Percentiles rank a stretch among this genome's conserved stretches.
Evolutionary conservation across 2,888 invertebrate genomes (phyloP).

Genomic region (Hydrotaea diabolus): DNA sequence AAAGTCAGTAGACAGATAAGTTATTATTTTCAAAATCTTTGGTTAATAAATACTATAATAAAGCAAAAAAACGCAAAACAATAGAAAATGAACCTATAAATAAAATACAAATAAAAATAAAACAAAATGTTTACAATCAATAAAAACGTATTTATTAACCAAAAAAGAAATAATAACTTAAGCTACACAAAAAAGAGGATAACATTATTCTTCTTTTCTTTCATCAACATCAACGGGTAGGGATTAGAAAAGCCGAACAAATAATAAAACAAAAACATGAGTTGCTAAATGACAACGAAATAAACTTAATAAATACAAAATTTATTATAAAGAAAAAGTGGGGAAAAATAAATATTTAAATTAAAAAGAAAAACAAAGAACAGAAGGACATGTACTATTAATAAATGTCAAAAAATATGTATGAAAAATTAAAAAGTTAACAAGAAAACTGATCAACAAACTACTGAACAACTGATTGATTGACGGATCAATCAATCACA

Average conservation of each 20-base stretch:
- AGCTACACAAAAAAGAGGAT: conserved; percentile 33
- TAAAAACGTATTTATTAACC: conserved; percentile 64
- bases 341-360: conserved; percentile 10
- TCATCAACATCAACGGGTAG: background rate
- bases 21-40: background rate
- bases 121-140: conserved; percentile 39
- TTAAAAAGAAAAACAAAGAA: conserved; percentile 8
- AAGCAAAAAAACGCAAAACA: conserved; percentile 36
- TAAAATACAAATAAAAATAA: conserved; percentile 28
- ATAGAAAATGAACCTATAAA: too few relatives aligned
- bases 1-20: background rate
- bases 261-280: conserved; percentile 32
- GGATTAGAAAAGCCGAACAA: background rate
- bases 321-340: conserved; percentile 19
- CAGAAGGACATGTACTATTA: background rate
- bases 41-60: conserved; percentile 20
- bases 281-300: conserved; percentile 5
- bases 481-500: background rate
- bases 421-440: conserved; percentile 19
- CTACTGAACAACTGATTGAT: background rate
- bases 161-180: conserved; percentile 44
- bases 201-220: conserved; percentile 33
- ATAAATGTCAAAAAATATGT: too few relatives aligned
- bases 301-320: conserved; percentile 38
- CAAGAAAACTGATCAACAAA: conserved; percentile 26